A percentile compares a stretch with the other conserved stretches of the same genome.
phyloP scores from a whole-genome alignment of 2,888 invertebrate species.

The Drosophila mercatorum region DNA sequence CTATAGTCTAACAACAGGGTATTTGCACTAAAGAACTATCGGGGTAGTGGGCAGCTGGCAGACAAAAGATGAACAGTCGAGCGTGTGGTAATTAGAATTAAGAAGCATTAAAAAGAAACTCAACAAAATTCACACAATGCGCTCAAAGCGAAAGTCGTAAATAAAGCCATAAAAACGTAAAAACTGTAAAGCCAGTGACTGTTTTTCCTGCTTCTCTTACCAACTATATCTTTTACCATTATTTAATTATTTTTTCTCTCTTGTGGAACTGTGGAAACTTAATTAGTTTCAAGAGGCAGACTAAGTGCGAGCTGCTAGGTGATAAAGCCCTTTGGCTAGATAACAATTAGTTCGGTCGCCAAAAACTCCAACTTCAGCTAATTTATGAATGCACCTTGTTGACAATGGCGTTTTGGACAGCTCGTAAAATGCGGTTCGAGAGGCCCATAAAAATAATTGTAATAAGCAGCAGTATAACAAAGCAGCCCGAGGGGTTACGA shows the following conservation, averaged over 20 bases:
- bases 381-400: conserved; percentile 73
- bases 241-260: conserved; percentile 7
- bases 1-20: conserved; percentile 17
- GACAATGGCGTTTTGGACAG: conserved; percentile 71
- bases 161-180: conserved; percentile 72
- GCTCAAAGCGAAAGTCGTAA: conserved; percentile 64
- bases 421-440: conserved; percentile 60
- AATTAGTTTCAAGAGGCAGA: conserved; percentile 63
- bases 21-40: conserved; percentile 26
- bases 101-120: conserved; percentile 74
- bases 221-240: background rate
- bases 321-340: conserved; percentile 59
- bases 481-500: background rate
- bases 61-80: conserved; percentile 61
- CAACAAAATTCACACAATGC: conserved; percentile 70
- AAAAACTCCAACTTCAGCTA: conserved; percentile 44
- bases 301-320: conserved; percentile 40
- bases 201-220: conserved; percentile 22
- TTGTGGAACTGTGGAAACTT: conserved; percentile 68
- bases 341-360: conserved; percentile 71
- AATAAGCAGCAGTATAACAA: conserved; percentile 33
- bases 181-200: conserved; percentile 66
- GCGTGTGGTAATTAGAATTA: conserved; percentile 77
- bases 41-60: conserved; percentile 43
- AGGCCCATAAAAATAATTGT: conserved; percentile 42